These are phyloP conservation scores for Girardinus metallicus DNA, from an alignment of 2,797 vertebrate species.

Conservation along the genomic window DNA sequence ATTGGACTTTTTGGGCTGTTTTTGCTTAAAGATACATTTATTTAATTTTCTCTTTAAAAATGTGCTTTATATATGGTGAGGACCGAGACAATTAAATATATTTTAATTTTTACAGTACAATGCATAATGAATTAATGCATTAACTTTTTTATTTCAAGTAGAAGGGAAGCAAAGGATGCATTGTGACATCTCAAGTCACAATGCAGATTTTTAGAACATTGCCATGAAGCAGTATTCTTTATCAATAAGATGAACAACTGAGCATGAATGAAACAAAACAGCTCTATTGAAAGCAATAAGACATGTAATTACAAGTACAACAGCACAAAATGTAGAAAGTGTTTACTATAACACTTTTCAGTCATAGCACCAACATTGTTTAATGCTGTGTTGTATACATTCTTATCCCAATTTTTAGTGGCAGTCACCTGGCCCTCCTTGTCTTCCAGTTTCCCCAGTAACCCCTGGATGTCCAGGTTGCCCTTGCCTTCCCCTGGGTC, in stretches of 20 bases:
- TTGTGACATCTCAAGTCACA: background rate
- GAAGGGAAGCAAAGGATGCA: background rate
- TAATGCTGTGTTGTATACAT: background rate
- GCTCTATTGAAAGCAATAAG: background rate
- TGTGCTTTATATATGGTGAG: background rate
- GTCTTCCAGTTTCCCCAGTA: constrained; percentile 47
- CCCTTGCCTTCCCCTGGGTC: constrained; percentile 49
- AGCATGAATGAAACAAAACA: background rate
- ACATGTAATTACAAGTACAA: background rate
- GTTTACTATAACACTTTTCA: background rate
- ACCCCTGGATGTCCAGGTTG: constrained; percentile 48
- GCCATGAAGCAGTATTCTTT: background rate
- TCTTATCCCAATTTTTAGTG: background rate
- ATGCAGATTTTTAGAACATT: background rate
- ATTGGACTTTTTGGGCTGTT: background rate
- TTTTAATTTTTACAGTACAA: background rate
- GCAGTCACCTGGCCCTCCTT: constrained; percentile 57
- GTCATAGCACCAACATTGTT: background rate
- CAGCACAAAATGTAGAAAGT: background rate
- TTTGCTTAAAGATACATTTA: background rate
- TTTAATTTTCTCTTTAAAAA: background rate
- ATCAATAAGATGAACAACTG: background rate
- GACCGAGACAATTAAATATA: background rate
- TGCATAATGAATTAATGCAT: background rate
- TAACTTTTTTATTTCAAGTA: background rate